Evolutionary conservation across 2,888 invertebrate species (phyloP), one percentile per base, ranked within the genome.

Genomic region (Caenorhabditis macrosperma): DNA sequence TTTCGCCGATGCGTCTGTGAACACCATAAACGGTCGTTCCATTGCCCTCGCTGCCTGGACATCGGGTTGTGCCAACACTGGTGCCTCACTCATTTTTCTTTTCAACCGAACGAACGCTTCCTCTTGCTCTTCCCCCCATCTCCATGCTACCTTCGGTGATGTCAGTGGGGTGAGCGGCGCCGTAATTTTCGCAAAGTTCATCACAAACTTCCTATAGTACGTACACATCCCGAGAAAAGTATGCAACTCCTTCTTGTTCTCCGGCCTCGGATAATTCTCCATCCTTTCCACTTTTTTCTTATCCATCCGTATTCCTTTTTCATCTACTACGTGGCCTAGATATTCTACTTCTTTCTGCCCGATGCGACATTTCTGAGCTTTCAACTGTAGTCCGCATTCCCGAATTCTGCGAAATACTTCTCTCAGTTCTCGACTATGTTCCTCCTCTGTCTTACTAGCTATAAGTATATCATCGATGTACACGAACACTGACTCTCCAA

Each of bases 381-480:
- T 38, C 22, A 66, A 22, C 26, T 41, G 54, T 44, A 66, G 12
- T n/a, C 57, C 67, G 9, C 55, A 22, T 5, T 30, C 24, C n/a
- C 67, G 28, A 2, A 67, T 55, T 35, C 57, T 30, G 6, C 28
- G 2, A 30, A 86, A 50, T 4, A 85, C 78, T 12, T 64, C 41
- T 26, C 20, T 15, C 9, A 86, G 4, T 17, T 77, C 68, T 10
- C 38, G 15, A n/a, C 41, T 5, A 26, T 86, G 86, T 17, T 81
- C 66, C 9, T 79, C 77, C 15, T 35, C 46, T 0, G 72, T 63
- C 12, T 69, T 54, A 6, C 77, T 82, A 5, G 75, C 81, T 5
- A 86, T 66, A 15, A 87, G 17, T 3, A 88, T 46, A 46, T 88
- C 88, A 48, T 88, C 86, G 1, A 88, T 35, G 61, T 88, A 87